Evolutionary conservation across 30 jellyfish, hydroid and myxozoan genomes (phyloP).

Genomic region (Calvadosia cruxmelitensis): DNA sequence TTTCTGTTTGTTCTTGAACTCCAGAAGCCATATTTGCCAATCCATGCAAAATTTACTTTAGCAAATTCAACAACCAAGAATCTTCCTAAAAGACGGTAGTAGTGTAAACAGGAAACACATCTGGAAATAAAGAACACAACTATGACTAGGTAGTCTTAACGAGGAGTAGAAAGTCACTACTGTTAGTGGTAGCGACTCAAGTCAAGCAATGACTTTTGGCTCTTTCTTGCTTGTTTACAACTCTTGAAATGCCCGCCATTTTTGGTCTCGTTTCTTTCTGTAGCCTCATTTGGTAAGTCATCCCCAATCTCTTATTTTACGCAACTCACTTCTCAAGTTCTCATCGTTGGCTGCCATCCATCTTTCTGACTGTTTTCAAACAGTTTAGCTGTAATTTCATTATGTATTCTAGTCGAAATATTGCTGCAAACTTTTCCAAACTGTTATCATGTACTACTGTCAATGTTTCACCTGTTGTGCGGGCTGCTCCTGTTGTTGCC

Average conservation of each 20-base stretch:
- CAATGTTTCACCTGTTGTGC: background rate
- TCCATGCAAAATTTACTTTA: background rate
- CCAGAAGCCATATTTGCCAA: too few species aligned
- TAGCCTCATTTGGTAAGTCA: background rate
- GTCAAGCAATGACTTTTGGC: background rate
- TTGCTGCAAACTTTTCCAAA: background rate
- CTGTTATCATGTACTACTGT: background rate
- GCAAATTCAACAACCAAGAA: background rate
- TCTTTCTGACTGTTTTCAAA: background rate
- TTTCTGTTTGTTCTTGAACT: too few species aligned
- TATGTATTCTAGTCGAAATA: background rate
- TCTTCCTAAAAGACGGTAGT: too few species aligned
- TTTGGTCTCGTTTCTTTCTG: background rate
- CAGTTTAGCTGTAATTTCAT: too few species aligned
- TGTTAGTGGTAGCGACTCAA: background rate
- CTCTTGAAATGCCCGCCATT: background rate
- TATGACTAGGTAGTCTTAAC: background rate
- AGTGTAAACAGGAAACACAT: too few species aligned
- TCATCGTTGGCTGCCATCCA: background rate
- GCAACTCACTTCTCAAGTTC: background rate
- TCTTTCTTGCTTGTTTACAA: background rate
- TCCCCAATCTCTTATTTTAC: background rate
- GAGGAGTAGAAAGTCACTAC: background rate
- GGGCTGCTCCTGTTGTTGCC: background rate
- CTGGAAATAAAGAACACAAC: too few species aligned